A percentile compares a stretch with the other conserved stretches of the same genome.
These are phyloP conservation scores for Papilio polytes DNA, from an alignment of 1,140 invertebrate genomes.

Conservation along the genomic window DNA sequence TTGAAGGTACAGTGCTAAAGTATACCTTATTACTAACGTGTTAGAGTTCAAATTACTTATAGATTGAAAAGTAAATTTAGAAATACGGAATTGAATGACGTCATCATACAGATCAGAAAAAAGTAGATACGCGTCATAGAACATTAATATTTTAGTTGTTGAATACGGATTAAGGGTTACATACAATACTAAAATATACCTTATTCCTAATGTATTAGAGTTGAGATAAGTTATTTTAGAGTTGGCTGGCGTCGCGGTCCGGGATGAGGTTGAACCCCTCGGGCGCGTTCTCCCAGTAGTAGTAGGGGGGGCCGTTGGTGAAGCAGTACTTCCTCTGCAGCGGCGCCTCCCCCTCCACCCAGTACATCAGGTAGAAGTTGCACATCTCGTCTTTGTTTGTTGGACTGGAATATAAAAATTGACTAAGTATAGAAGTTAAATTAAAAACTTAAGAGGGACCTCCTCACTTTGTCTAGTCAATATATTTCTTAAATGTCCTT, in stretches of 20 bases:
- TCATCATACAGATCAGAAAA: too few relatives aligned
- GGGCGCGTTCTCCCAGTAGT: conserved; percentile 88
- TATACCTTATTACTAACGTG: not conserved
- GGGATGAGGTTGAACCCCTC: conserved; percentile 92
- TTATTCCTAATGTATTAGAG: not conserved
- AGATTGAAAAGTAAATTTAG: not conserved
- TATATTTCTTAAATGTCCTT: too few relatives aligned
- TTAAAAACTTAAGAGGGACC: too few relatives aligned
- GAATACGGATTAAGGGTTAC: not conserved
- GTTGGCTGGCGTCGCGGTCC: conserved; percentile 86
- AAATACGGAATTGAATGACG: too few relatives aligned
- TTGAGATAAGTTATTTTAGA: conserved; percentile 59
- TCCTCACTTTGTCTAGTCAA: too few relatives aligned
- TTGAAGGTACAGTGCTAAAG: not conserved
- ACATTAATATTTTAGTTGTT: not conserved
- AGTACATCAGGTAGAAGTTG: conserved; percentile 99
- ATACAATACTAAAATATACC: not conserved
- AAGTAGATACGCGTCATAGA: too few relatives aligned
- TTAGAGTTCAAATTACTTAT: not conserved
- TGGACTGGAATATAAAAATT: conserved; percentile 81
- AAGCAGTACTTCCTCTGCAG: conserved; percentile 94
- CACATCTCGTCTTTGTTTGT: conserved; percentile 99
- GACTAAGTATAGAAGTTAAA: too few relatives aligned
- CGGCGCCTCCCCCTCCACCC: conserved; percentile 92
- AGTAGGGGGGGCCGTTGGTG: conserved; percentile 91